phyloP scores from a whole-genome alignment of 2,797 vertebrate species.

The Thamnophis elegans region DNA sequence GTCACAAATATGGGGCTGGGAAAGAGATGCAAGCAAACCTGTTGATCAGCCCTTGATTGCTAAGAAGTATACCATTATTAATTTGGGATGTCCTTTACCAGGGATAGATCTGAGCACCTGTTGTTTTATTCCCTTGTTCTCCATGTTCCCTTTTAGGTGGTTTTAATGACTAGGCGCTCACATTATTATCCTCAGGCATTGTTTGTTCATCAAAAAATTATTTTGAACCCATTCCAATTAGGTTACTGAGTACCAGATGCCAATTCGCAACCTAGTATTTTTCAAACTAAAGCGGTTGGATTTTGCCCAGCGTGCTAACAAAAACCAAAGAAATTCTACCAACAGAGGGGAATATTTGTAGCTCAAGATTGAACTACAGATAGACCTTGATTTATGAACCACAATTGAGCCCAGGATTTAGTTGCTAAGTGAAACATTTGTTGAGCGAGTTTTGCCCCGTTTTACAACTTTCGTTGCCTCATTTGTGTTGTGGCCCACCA shows the following conservation, averaged over 20 bases:
- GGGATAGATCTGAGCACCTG: neutral
- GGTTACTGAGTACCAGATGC: neutral
- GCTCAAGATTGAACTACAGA: neutral
- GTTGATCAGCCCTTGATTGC: neutral
- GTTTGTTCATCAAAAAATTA: neutral
- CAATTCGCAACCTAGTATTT: neutral
- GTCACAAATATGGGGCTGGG: neutral
- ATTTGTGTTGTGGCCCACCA: neutral
- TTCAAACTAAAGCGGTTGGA: neutral
- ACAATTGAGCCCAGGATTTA: neutral
- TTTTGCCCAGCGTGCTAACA: neutral
- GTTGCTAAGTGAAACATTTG: neutral
- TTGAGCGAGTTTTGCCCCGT: neutral
- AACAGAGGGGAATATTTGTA: too few relatives aligned
- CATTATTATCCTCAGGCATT: neutral
- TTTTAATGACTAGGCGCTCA: neutral
- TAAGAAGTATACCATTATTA: neutral
- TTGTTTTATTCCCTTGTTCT: neutral
- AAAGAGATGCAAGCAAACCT: neutral
- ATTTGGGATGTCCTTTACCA: neutral
- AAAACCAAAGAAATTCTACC: neutral
- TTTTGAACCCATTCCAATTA: neutral
- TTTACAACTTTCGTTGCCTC: neutral
- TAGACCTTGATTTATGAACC: neutral
- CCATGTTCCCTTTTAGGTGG: neutral